phyloP scores from a whole-genome alignment of 1,140 invertebrate genomes.

The Calephelis virginiensis region DNA sequence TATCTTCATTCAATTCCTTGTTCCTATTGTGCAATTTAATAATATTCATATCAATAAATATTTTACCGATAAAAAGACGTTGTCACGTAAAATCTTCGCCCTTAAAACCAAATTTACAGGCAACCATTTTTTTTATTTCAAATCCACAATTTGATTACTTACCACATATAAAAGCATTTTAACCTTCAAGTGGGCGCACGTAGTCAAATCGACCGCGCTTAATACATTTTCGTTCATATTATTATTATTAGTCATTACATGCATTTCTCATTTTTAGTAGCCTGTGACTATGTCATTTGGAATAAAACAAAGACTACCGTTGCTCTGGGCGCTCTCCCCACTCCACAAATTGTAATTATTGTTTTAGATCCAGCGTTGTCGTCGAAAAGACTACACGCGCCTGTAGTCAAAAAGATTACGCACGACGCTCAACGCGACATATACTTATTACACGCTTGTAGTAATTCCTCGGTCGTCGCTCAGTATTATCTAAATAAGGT shows the following conservation, averaged over 20 bases:
- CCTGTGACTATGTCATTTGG: conserved; percentile 36
- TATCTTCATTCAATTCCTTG: no score
- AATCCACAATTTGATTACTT: no score
- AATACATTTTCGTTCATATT: conserved; percentile 34
- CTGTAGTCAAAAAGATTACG: conserved; percentile 12
- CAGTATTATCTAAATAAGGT: no score
- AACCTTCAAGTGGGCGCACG: conserved; percentile 31
- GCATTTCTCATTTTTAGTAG: conserved; percentile 38
- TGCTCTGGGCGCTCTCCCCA: conserved; percentile 31
- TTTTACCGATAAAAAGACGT: no score
- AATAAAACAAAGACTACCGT: conserved; percentile 37
- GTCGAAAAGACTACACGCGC: conserved; percentile 38
- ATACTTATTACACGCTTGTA: conserved; percentile 17
- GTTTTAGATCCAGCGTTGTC: conserved; percentile 33
- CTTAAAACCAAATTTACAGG: no score
- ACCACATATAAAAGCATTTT: no score
- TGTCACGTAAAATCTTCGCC: no score
- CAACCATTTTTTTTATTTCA: no score
- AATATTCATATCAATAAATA: no score
- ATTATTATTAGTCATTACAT: conserved; percentile 35
- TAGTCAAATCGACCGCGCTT: conserved; percentile 35
- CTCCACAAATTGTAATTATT: conserved; percentile 34
- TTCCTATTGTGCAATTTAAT: no score
- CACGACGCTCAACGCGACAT: conserved; percentile 17
- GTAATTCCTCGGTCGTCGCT: no score